Evolutionary conservation across 2,113 vertebrate genomes (phyloP).

Genomic region (Brevimyrus niger): DNA sequence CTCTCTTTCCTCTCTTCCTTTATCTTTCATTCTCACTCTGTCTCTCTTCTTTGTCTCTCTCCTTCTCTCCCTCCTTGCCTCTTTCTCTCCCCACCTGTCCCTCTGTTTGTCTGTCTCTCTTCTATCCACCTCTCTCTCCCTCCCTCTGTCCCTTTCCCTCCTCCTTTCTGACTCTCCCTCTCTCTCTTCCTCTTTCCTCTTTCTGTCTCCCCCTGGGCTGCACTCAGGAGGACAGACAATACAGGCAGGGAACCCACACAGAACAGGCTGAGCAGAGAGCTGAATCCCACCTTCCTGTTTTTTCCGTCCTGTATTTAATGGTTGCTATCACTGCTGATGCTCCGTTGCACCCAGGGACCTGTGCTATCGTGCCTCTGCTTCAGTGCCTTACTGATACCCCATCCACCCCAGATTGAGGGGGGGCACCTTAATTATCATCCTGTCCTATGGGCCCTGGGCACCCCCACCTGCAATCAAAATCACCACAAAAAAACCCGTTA

Average conservation of each 20-base stretch:
- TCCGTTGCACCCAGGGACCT: constrained; percentile 34
- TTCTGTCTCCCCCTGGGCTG: constrained; percentile 21
- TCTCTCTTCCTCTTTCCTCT: neutral
- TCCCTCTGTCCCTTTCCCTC: constrained; percentile 20
- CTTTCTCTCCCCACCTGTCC: neutral
- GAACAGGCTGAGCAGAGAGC: constrained; percentile 54
- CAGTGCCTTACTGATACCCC: constrained; percentile 15
- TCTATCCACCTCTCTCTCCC: neutral
- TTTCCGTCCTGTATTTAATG: constrained; percentile 69
- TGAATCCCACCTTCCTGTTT: constrained; percentile 73
- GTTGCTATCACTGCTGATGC: constrained; percentile 66
- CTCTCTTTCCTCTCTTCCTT: constrained; percentile 16
- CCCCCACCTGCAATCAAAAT: constrained; percentile 47
- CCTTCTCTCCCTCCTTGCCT: neutral
- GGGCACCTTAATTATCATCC: constrained; percentile 26
- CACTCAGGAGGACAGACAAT: constrained; percentile 46
- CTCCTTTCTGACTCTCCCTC: neutral
- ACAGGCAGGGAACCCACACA: constrained; percentile 34
- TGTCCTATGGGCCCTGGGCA: constrained; percentile 26
- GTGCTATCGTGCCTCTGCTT: constrained; percentile 16
- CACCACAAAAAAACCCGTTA: constrained; percentile 56
- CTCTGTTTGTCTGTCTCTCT: neutral
- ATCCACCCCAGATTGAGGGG: constrained; percentile 14
- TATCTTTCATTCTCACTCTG: neutral
- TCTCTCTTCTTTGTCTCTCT: constrained; percentile 19